Evolutionary conservation across 2,797 vertebrate species (phyloP).

Genomic region (Moxostoma hubbsi): DNA sequence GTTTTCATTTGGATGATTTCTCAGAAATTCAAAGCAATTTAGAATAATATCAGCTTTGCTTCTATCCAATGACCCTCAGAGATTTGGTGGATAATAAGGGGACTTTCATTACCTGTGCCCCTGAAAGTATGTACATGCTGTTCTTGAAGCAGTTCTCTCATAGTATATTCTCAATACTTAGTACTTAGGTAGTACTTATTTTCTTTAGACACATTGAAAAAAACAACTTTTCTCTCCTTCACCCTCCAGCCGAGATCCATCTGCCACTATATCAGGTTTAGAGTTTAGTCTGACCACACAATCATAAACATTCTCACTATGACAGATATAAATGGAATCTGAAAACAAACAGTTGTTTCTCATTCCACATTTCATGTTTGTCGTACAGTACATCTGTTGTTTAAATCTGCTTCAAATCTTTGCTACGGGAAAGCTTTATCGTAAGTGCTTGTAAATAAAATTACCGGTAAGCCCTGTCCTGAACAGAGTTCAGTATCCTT

Average conservation of each 20-base stretch:
- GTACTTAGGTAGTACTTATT: no score
- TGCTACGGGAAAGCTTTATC: slow-evolving; percentile 20
- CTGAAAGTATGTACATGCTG: neutral
- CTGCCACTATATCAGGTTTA: neutral
- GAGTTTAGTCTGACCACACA: slow-evolving; percentile 3
- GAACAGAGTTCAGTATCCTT: slow-evolving; percentile 29
- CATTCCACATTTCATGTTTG: neutral
- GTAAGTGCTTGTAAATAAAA: slow-evolving; percentile 4
- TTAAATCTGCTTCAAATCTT: slow-evolving; percentile 11
- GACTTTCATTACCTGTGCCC: neutral
- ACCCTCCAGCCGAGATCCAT: neutral
- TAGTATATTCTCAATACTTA: neutral
- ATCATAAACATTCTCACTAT: neutral
- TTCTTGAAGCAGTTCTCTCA: neutral
- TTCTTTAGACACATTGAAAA: neutral
- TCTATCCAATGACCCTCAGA: neutral
- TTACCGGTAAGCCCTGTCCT: slow-evolving; percentile 22
- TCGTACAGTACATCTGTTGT: neutral
- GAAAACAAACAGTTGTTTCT: neutral
- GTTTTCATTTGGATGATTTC: neutral
- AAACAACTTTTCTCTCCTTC: neutral
- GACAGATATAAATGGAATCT: no score
- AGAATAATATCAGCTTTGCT: neutral
- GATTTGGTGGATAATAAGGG: neutral
- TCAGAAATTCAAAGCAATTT: neutral